These are phyloP conservation scores for Clarias fuscus DNA, from an alignment of 2,797 vertebrate species.

Conservation along the genomic window DNA sequence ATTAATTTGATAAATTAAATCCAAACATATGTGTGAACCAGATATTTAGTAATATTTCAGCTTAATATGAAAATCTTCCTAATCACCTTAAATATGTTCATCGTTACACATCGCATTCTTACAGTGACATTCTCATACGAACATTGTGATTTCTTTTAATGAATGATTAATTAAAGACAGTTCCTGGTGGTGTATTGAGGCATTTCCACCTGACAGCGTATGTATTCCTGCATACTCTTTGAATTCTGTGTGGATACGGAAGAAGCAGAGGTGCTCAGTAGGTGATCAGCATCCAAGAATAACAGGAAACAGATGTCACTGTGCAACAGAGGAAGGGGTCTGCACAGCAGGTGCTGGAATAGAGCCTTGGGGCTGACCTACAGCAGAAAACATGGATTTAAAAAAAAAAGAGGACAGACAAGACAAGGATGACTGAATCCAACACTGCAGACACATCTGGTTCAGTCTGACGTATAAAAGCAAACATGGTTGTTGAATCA, in stretches of 20 bases:
- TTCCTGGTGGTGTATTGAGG: not conserved
- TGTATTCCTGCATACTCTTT: not conserved
- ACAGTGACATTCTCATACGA: not conserved
- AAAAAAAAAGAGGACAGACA: constrained; percentile 27
- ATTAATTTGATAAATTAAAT: not conserved
- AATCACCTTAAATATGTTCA: not conserved
- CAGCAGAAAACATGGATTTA: constrained; percentile 21
- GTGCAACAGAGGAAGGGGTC: constrained; percentile 34
- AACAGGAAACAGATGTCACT: constrained; percentile 31
- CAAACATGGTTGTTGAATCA: constrained; percentile 12
- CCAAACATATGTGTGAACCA: not conserved
- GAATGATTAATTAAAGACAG: not conserved
- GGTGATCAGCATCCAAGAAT: constrained; percentile 20
- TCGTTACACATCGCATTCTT: not conserved
- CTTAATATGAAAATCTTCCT: not conserved
- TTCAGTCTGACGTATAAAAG: not conserved
- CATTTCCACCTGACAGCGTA: not conserved
- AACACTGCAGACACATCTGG: constrained; percentile 6
- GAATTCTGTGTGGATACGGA: not conserved
- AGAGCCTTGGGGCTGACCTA: constrained; percentile 31
- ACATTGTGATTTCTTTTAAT: not conserved
- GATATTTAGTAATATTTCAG: not conserved
- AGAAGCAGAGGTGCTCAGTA: constrained; percentile 13
- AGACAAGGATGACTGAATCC: constrained; percentile 32
- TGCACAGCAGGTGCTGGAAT: constrained; percentile 15